These are phyloP conservation scores for Cryptoprocta ferox DNA, from an alignment of 2,797 vertebrate species.

Conservation along the genomic window DNA sequence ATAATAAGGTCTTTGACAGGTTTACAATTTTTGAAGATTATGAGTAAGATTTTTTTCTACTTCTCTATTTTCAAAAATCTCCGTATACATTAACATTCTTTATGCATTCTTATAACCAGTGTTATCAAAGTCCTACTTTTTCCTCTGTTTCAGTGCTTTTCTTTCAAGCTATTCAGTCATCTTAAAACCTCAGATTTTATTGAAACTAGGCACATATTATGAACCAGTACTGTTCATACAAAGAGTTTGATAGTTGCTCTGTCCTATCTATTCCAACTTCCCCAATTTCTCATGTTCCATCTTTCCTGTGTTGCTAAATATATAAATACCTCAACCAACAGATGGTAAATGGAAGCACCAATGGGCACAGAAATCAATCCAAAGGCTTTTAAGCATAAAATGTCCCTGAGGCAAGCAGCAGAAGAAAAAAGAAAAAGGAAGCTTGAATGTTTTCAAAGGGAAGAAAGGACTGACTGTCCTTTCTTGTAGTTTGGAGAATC, in stretches of 20 bases:
- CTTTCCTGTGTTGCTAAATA: slow-evolving; percentile 57
- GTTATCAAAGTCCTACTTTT: not conserved
- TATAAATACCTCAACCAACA: slow-evolving; percentile 56
- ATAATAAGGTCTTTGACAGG: slow-evolving; percentile 26
- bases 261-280: not conserved
- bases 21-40: not conserved
- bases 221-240: not conserved
- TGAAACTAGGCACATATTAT: not conserved
- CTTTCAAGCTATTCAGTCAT: not conserved
- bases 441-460: slow-evolving; percentile 9
- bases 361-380: slow-evolving; percentile 65
- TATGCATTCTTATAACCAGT: not conserved
- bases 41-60: not conserved
- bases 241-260: not conserved
- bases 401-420: slow-evolving; percentile 55
- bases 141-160: not conserved
- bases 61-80: slow-evolving; percentile 28
- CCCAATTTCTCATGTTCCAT: not conserved
- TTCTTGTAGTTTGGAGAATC: not conserved
- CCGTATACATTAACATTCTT: not conserved
- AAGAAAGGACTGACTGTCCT: slow-evolving; percentile 22
- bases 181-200: not conserved
- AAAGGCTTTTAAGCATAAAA: slow-evolving; percentile 63
- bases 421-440: slow-evolving; percentile 46
- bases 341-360: slow-evolving; percentile 73